Conservation (phyloP, 2,888 invertebrate species). For the Luperina testacea region DNA sequence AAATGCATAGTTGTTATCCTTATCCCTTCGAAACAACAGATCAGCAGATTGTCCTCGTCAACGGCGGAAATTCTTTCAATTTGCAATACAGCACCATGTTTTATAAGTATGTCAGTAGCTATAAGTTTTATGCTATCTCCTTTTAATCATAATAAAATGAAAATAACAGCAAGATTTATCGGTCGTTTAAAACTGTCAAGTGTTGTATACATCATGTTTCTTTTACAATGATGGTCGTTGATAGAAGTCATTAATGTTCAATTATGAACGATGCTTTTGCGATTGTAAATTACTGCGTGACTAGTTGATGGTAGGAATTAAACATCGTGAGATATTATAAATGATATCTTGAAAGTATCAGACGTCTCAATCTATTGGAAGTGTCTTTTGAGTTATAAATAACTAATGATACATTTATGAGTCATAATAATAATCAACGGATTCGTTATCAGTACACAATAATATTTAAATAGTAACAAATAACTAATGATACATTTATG, state of each 20-base stretch:
- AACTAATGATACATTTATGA: conserved; percentile 2
- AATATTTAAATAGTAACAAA: not conserved
- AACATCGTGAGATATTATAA: not conserved
- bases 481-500: conserved; percentile 9
- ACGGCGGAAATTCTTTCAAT: not conserved
- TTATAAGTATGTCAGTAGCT: not conserved
- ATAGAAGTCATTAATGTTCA: conserved; percentile 4
- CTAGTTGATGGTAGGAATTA: not conserved
- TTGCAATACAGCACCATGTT: not conserved
- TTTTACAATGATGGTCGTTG: conserved; percentile 1
- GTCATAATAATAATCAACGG: not conserved
- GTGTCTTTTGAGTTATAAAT: not conserved
- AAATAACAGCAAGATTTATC: conserved; percentile 9
- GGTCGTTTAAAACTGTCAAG: not conserved
- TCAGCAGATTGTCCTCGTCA: not conserved
- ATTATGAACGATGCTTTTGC: not conserved
- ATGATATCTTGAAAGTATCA: conserved; percentile 23
- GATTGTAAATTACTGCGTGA: conserved; percentile 1
- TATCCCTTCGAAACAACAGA: not conserved
- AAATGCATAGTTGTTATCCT: no score
- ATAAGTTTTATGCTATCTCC: not conserved
- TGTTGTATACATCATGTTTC: not conserved
- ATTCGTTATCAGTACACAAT: not conserved
- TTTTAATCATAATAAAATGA: not conserved
- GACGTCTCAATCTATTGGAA: conserved; percentile 1